A percentile compares a stretch with the other conserved stretches of the same genome.
phyloP scores from a whole-genome alignment of 2,888 invertebrate species.

The Volucella bombylans region DNA sequence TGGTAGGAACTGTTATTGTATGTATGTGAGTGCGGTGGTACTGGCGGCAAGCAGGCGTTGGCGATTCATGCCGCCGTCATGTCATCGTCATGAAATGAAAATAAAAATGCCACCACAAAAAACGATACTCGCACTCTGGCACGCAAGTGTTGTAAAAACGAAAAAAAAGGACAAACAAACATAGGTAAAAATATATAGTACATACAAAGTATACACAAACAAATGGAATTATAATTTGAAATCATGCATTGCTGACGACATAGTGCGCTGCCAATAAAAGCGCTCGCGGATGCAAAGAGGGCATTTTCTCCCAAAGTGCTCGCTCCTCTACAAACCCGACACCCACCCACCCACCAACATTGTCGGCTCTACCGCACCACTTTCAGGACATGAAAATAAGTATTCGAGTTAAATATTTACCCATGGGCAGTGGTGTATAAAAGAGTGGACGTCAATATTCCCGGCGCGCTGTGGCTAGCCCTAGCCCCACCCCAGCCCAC shows the following conservation, averaged over 20 bases:
- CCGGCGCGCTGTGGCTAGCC: slow-evolving; percentile 19
- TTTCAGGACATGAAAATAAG: slow-evolving; percentile 27
- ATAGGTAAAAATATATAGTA: too few relatives aligned
- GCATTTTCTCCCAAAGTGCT: slow-evolving; percentile 18
- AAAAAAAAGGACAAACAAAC: slow-evolving; percentile 17
- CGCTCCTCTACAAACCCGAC: neutral
- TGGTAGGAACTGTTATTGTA: slow-evolving; percentile 18
- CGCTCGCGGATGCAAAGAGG: slow-evolving; percentile 5
- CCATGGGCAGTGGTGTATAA: slow-evolving; percentile 51
- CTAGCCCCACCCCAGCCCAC: neutral
- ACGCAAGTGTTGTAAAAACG: slow-evolving; percentile 60
- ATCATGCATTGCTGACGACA: slow-evolving; percentile 62
- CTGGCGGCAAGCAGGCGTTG: slow-evolving; percentile 62
- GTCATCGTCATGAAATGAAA: slow-evolving; percentile 63
- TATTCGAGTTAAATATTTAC: slow-evolving; percentile 62
- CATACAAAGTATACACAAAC: slow-evolving; percentile 6
- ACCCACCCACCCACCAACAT: too few relatives aligned
- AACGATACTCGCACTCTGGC: slow-evolving; percentile 34
- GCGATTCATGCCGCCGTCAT: slow-evolving; percentile 35
- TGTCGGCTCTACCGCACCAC: neutral
- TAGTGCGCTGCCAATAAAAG: slow-evolving; percentile 52
- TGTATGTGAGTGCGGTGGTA: neutral
- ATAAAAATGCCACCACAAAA: slow-evolving; percentile 71
- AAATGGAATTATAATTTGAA: slow-evolving; percentile 69
- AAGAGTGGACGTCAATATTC: slow-evolving; percentile 55